A percentile compares a stretch with the other conserved stretches of the same genome.
These are phyloP conservation scores for Amphiprion percula DNA, from an alignment of 2,113 vertebrate species.

Conservation along the genomic window DNA sequence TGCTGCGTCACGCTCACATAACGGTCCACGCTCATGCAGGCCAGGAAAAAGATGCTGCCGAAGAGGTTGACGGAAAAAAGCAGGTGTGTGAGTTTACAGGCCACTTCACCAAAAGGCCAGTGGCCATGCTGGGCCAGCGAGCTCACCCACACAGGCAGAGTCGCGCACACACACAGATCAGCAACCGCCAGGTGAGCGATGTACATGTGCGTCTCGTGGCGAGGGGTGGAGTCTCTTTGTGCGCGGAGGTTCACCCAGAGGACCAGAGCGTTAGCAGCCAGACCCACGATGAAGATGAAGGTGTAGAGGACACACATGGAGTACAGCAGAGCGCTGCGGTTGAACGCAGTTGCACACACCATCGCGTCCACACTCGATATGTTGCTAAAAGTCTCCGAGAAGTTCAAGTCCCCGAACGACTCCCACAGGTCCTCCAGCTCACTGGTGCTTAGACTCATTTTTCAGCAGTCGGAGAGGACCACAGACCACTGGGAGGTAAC, in stretches of 20 bases:
- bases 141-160: conserved; percentile 94
- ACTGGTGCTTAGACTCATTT: conserved; percentile 78
- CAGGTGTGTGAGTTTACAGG: conserved; percentile 92
- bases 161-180: conserved; percentile 92
- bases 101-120: conserved; percentile 93
- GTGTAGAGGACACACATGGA: conserved; percentile 91
- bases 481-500: conserved; percentile 42
- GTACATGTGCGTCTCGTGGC: conserved; percentile 95
- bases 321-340: conserved; percentile 87
- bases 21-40: conserved; percentile 96
- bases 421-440: conserved; percentile 85
- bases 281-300: conserved; percentile 93
- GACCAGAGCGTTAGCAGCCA: conserved; percentile 92
- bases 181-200: conserved; percentile 93
- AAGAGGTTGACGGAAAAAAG: conserved; percentile 95
- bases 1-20: conserved; percentile 85
- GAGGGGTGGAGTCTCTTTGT: conserved; percentile 87
- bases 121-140: conserved; percentile 92
- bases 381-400: conserved; percentile 84
- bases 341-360: conserved; percentile 84
- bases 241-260: conserved; percentile 95
- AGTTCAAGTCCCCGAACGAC: conserved; percentile 85
- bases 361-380: conserved; percentile 84
- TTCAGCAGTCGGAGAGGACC: conserved; percentile 61
- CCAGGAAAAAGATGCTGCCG: conserved; percentile 95